Base-by-base conservation (phyloP, 2,797 vertebrate species). In the Ctenosaura bakeri region DNA sequence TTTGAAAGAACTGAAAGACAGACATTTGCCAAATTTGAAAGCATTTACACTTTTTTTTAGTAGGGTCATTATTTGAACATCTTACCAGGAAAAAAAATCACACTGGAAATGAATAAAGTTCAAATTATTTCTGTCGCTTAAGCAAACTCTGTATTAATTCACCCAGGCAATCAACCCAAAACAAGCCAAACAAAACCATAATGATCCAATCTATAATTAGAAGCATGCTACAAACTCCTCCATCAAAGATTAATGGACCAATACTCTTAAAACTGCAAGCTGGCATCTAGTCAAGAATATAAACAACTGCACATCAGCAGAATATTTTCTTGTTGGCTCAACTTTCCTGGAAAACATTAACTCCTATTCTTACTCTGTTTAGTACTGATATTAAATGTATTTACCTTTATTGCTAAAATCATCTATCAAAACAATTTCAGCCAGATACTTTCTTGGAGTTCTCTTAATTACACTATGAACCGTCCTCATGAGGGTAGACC, bases 401-500 rank as follows among this genome's bases (percentile, higher is more conserved):
- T 87, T 97, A 99, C 99, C 99, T 98, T 99, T 99, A 98, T 98
- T 99, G 95, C 99, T 99, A 95, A 98, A 99, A 96, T 99, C 99
- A 91, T 99, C 99, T 50, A 99, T 99, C 97, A 99, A 96, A 92
- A 99, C 98, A 35, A 99, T 98, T 97, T 99, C 99, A 73, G 99
- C 98, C 95, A 99, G 97, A 95, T 98, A 99, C 91, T 92, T 98
- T 89, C 98, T 97, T 16, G 98, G 98, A 29, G 99, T 99, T 96
- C 99, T 98, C 97, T 99, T 99, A 95, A 99, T 99, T 85, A 99
- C 98, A 85, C 99, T 99, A 97, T 99, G 99, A 89, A 99, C 96
- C 0, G 99, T 99, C 92, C 99, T 98, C 98, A 99, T 98, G 92
- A 99, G 97, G 0, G 99, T 99, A 32, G 99, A 99, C 99, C 99